Evolutionary conservation across 2,888 invertebrate species (phyloP).

Genomic region (Nysson spinosus): DNA sequence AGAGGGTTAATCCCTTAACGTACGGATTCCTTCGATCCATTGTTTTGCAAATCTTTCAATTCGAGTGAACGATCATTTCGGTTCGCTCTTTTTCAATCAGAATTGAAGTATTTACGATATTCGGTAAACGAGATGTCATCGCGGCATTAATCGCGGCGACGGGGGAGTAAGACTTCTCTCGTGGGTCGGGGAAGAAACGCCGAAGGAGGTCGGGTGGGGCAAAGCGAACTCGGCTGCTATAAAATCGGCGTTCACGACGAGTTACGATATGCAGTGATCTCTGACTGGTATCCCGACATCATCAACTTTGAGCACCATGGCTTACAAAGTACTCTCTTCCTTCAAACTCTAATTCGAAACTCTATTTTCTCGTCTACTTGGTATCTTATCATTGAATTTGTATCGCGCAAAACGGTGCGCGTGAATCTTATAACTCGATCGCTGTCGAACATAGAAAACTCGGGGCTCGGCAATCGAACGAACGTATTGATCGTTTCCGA

Average conservation of each 20-base stretch:
- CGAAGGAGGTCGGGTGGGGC: slow-evolving; percentile 23
- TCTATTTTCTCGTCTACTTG: no score
- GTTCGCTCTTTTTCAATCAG: no score
- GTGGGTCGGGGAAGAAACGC: slow-evolving; percentile 9
- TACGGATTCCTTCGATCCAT: neutral
- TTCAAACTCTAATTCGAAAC: no score
- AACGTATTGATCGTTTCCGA: neutral
- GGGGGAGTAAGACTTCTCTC: no score
- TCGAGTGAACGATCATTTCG: no score
- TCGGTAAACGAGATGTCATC: no score
- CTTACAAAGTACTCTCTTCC: slow-evolving; percentile 58
- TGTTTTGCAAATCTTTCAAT: neutral
- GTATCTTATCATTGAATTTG: no score
- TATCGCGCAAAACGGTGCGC: no score
- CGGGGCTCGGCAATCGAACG: no score
- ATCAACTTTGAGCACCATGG: slow-evolving; percentile 51
- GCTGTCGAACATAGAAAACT: no score
- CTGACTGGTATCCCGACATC: slow-evolving; percentile 30
- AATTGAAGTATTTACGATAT: no score
- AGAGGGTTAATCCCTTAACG: neutral
- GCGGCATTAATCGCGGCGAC: no score
- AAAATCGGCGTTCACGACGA: slow-evolving; percentile 51
- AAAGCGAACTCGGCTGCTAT: slow-evolving; percentile 32
- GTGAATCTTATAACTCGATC: neutral
- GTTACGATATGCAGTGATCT: slow-evolving; percentile 43